Evolutionary conservation across 2,888 invertebrate species (phyloP).

Genomic region (Drosophila borealis): DNA sequence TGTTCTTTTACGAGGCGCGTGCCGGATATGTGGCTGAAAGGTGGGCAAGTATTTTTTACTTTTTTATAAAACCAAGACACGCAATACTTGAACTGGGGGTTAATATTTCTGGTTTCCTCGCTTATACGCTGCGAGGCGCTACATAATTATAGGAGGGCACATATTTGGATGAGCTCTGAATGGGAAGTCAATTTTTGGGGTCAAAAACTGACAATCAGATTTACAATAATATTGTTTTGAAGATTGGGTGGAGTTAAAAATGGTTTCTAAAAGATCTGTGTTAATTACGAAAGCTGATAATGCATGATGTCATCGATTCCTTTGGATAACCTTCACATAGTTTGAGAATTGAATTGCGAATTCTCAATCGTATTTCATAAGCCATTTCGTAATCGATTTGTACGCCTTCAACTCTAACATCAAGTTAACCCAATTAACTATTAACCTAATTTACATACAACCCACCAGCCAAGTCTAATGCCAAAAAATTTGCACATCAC

Average conservation of each 20-base stretch:
- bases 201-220: background rate
- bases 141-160: slow-evolving; percentile 28
- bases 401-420: background rate
- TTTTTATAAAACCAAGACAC: slow-evolving; percentile 49
- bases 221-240: background rate
- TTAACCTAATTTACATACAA: slow-evolving; percentile 67
- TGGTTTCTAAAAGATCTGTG: background rate
- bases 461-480: slow-evolving; percentile 3
- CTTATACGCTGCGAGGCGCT: slow-evolving; percentile 50
- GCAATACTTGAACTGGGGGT: slow-evolving; percentile 63
- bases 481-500: slow-evolving; percentile 61
- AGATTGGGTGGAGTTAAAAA: too few species aligned
- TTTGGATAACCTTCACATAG: too few species aligned
- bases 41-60: slow-evolving; percentile 40
- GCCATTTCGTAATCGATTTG: slow-evolving; percentile 21
- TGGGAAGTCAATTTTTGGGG: slow-evolving; percentile 1
- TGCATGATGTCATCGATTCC: too few species aligned
- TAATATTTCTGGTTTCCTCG: slow-evolving; percentile 37
- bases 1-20: slow-evolving; percentile 68
- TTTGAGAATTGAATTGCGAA: too few species aligned
- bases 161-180: slow-evolving; percentile 11
- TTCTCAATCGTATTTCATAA: background rate
- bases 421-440: slow-evolving; percentile 65
- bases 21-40: slow-evolving; percentile 51
- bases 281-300: too few species aligned